Conservation (phyloP, 2,797 vertebrate species). For the Chaenodraco wilsoni region DNA sequence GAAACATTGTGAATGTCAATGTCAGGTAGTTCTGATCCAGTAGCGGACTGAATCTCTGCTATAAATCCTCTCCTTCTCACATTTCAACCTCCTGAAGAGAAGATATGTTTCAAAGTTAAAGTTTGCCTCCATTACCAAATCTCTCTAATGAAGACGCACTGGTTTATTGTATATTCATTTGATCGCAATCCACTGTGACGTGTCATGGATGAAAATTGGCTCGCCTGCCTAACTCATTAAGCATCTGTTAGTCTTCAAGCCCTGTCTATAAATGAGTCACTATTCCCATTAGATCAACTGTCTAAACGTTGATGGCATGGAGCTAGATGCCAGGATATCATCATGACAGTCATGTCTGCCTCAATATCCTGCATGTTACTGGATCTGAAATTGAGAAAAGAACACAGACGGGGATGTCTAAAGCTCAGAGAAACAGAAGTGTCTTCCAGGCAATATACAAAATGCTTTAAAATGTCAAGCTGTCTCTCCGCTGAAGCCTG, state of each 20-base stretch:
- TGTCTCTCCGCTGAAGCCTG: conserved; percentile 35
- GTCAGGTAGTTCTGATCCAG: conserved; percentile 37
- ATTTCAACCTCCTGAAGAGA: conserved; percentile 12
- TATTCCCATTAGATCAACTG: conserved; percentile 13
- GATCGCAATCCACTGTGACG: conserved; percentile 37
- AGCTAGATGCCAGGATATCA: conserved; percentile 11
- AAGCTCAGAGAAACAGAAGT: background rate
- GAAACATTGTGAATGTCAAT: conserved; percentile 35
- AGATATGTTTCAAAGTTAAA: conserved; percentile 34
- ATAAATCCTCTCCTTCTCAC: conserved; percentile 23
- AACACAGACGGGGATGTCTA: background rate
- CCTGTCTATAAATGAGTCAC: conserved; percentile 1
- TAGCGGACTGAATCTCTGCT: conserved; percentile 8
- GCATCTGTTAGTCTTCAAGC: conserved; percentile 26
- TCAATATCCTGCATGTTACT: conserved; percentile 1
- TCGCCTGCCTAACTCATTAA: conserved; percentile 8
- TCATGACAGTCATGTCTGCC: conserved; percentile 3
- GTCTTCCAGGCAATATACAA: background rate
- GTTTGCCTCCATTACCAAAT: conserved; percentile 15
- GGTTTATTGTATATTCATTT: conserved; percentile 23
- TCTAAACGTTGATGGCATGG: background rate
- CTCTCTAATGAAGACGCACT: conserved; percentile 14
- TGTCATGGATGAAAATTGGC: conserved; percentile 15
- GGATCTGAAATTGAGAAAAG: conserved; percentile 2
- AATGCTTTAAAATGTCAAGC: conserved; percentile 8